Evolutionary conservation across 2,888 invertebrate genomes (phyloP).

Genomic region (Parapristionchus giblindavisi): DNA sequence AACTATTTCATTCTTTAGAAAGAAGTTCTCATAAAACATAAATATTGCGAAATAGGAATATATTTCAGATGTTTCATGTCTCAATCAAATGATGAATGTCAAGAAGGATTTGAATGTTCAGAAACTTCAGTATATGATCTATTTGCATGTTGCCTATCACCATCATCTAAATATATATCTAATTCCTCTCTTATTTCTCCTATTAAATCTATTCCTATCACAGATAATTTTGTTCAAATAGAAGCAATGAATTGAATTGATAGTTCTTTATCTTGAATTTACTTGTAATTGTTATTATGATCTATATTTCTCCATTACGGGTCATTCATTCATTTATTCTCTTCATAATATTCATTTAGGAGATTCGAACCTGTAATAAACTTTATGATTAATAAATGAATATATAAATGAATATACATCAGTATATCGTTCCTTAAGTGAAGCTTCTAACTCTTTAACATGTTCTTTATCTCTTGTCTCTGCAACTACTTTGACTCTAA

Average conservation of each 20-base stretch:
- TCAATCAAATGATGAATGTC: neutral
- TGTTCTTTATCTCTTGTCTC: conserved; percentile 87
- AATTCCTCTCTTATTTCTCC: conserved; percentile 17
- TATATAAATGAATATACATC: conserved; percentile 43
- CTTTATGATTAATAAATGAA: neutral
- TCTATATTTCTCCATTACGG: neutral
- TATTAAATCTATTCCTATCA: neutral
- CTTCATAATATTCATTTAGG: neutral
- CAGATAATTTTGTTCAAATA: too few relatives aligned
- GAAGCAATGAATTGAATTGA: too few relatives aligned
- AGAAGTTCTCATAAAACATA: too few relatives aligned
- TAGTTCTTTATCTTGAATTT: neutral
- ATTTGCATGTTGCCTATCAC: conserved; percentile 7
- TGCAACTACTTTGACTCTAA: conserved; percentile 76
- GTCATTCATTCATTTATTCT: neutral
- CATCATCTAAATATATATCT: neutral
- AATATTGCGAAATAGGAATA: too few relatives aligned
- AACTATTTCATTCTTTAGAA: too few relatives aligned
- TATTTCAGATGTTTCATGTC: conserved; percentile 29
- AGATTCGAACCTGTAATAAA: conserved; percentile 25
- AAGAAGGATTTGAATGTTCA: conserved; percentile 5
- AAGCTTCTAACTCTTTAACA: conserved; percentile 76
- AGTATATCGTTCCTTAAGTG: conserved; percentile 70
- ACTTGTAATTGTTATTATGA: conserved; percentile 8
- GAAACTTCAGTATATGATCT: conserved; percentile 1